Evolutionary conservation across 2,113 vertebrate species (phyloP).

Genomic region (Rhabdomys dilectus): DNA sequence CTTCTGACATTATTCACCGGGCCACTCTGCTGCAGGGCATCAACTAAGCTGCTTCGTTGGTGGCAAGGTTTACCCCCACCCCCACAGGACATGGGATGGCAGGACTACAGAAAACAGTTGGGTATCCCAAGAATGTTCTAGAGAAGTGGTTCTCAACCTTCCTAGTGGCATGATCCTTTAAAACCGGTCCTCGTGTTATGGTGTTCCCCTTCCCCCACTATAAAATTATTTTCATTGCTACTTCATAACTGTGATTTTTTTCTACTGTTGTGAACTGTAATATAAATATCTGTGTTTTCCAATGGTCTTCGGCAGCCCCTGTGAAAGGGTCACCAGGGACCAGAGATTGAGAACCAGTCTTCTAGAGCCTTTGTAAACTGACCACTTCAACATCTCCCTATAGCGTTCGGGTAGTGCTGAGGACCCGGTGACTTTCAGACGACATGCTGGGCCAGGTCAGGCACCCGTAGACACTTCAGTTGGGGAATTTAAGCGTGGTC

Average conservation of each 20-base stretch:
- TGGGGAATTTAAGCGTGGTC: background rate
- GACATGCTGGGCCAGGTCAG: background rate
- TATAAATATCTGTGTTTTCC: background rate
- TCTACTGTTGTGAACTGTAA: background rate
- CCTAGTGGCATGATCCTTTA: background rate
- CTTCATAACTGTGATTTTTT: background rate
- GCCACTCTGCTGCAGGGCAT: background rate
- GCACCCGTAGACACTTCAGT: background rate
- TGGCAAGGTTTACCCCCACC: rapidly evolving
- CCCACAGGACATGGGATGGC: background rate
- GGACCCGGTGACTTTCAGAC: slow-evolving; percentile 13
- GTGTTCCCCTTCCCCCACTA: background rate
- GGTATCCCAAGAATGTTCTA: background rate
- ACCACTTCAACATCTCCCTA: background rate
- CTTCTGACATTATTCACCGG: slow-evolving; percentile 60
- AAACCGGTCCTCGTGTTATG: background rate
- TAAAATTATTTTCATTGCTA: background rate
- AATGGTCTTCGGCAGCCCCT: background rate
- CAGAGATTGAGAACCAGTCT: background rate
- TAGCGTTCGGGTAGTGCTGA: background rate
- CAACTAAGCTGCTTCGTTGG: background rate
- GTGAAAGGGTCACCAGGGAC: background rate
- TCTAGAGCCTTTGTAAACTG: slow-evolving; percentile 2
- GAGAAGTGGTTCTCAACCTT: background rate
- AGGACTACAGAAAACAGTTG: background rate